Evolutionary conservation across 2,888 invertebrate genomes (phyloP).

Genomic region (Xestia xanthographa): DNA sequence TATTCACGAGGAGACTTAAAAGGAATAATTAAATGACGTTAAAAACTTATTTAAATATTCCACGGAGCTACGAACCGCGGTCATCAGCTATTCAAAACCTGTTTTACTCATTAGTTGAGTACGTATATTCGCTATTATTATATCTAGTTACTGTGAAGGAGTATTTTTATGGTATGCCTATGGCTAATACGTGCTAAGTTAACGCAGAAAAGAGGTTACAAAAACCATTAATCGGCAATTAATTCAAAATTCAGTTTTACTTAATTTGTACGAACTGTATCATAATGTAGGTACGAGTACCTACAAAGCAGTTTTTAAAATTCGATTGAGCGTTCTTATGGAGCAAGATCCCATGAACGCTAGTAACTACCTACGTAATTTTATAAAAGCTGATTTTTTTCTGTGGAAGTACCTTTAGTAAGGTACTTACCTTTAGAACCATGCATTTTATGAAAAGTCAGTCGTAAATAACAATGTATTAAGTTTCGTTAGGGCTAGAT

Average conservation of each 20-base stretch:
- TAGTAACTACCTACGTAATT: neutral
- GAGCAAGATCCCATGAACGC: neutral
- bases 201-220: neutral
- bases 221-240: neutral
- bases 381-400: neutral
- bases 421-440: too few species aligned
- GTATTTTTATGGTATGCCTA: neutral
- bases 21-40: slow-evolving; percentile 87
- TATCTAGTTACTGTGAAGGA: slow-evolving; percentile 31
- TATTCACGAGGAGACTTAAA: slow-evolving; percentile 83
- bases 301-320: neutral
- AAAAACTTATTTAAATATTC: slow-evolving; percentile 88
- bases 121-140: slow-evolving; percentile 53
- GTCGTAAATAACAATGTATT: neutral
- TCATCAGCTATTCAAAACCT: slow-evolving; percentile 86
- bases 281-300: too few species aligned
- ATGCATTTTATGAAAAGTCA: neutral
- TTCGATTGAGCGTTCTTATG: neutral
- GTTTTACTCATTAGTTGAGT: slow-evolving; percentile 81
- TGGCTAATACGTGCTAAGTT: neutral
- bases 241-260: neutral
- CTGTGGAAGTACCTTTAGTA: neutral
- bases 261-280: neutral
- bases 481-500: neutral
- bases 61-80: slow-evolving; percentile 73